These are phyloP conservation scores for Mus caroli DNA, from an alignment of 2,797 vertebrate species.

Conservation along the genomic window DNA sequence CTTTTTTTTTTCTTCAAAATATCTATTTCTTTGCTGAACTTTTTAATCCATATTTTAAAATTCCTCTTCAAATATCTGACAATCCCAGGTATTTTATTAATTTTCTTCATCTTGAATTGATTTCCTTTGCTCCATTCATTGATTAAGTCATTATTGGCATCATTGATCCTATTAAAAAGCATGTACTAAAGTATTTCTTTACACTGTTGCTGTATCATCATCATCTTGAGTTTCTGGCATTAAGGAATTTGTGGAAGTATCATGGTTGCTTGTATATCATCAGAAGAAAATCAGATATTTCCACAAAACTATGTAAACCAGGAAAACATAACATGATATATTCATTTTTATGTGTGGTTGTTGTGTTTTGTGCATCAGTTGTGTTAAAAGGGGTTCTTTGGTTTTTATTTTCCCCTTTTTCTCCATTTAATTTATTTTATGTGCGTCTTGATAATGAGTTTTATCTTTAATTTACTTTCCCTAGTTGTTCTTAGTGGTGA, in stretches of 20 bases:
- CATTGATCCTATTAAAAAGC: not conserved
- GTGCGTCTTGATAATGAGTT: not conserved
- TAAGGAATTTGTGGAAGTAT: not conserved
- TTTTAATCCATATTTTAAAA: not conserved
- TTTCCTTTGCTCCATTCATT: not conserved
- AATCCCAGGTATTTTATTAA: not conserved
- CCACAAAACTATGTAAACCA: too few relatives aligned
- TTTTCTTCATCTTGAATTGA: not conserved
- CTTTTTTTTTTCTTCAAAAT: not conserved
- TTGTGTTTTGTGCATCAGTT: not conserved
- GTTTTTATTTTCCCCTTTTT: not conserved
- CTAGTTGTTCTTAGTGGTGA: not conserved
- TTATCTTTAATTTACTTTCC: not conserved
- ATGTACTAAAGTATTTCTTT: not conserved
- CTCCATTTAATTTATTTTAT: not conserved
- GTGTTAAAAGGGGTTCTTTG: not conserved
- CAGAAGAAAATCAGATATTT: too few relatives aligned
- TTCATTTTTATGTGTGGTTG: not conserved
- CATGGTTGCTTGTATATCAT: not conserved
- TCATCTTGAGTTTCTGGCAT: not conserved
- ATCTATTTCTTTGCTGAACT: not conserved
- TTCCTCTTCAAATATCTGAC: not conserved
- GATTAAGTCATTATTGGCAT: not conserved
- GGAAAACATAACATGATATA: too few relatives aligned
- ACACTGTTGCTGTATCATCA: not conserved